These are phyloP conservation scores for Corythornis madagascariensis DNA, from an alignment of 2,113 vertebrate species.

Conservation along the genomic window DNA sequence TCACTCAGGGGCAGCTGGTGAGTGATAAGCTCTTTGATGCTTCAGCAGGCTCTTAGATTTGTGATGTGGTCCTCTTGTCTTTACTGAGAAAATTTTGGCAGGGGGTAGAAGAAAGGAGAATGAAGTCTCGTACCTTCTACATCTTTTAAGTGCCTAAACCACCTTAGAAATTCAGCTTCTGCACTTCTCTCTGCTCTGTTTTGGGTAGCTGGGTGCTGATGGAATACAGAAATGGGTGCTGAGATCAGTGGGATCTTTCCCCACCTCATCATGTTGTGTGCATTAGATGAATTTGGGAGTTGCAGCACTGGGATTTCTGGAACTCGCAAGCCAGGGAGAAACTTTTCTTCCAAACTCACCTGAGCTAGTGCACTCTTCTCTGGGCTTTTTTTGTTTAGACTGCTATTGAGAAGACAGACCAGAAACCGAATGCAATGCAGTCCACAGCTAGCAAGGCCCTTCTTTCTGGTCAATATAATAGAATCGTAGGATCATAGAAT, in stretches of 20 bases:
- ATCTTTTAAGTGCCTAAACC: not conserved
- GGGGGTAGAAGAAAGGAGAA: not conserved
- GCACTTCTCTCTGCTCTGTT: not conserved
- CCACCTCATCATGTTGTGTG: not conserved
- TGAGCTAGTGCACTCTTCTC: not conserved
- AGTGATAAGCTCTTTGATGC: conserved; percentile 42
- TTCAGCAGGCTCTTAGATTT: not conserved
- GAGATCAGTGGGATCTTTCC: not conserved
- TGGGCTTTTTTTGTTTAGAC: not conserved
- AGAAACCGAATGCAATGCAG: not conserved
- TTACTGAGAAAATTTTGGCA: not conserved
- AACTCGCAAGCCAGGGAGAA: not conserved
- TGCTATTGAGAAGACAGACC: not conserved
- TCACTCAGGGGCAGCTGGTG: conserved; percentile 97
- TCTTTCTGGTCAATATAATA: not conserved
- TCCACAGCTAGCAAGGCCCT: conserved; percentile 1
- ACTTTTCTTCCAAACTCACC: not conserved
- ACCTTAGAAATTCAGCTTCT: not conserved
- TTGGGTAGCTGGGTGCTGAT: not conserved
- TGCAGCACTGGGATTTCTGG: not conserved
- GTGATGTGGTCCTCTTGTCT: not conserved
- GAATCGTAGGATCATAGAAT: too few species aligned
- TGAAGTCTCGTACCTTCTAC: not conserved
- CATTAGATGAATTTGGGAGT: not conserved
- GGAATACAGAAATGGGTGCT: not conserved